Evolutionary conservation across 1,140 invertebrate species (phyloP), one percentile per base, ranked within the genome.

Genomic region (Elysia chlorotica): DNA sequence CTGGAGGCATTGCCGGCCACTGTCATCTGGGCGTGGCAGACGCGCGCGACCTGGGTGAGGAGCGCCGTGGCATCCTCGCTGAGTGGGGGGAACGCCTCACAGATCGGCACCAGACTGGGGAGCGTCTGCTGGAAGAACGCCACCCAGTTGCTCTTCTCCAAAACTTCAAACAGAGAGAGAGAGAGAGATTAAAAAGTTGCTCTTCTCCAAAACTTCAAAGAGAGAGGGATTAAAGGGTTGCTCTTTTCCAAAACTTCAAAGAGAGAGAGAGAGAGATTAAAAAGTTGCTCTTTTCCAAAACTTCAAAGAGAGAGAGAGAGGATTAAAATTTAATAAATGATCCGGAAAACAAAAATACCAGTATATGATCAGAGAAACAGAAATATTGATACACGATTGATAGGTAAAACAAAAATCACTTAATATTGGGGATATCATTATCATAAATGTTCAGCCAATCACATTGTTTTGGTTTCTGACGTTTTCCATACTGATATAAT

Each of bases 51-150:
- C 86, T 96, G 95, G 79, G 95, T 90, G 38, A 98, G 84, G 17
- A 99, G 89, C 25, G 92, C 92, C 0, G 94, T 92, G 6, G 94
- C 93, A 80, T 98, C 96, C 74, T 98, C 96, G 36, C 93, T 91
- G 2, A 98, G 89, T 1, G 95, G 94, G 30, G 97, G 97, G 87
- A 98, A 98, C 0, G 96, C 95, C 74, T 92, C 90, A 80, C 94
- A 95, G 76, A 98, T 94, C 48, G 93, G 88, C 1, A 95, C 93
- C 30, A 98, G 88, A 0, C 94, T 93, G 38, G 95, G 93, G 48
- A 98, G 85, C 5, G 95, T 91, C 21, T 93, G 92, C 77, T 93
- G 90, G 81, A 97, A 96, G 68, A 97, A 91, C 82, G 91, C 10
- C 93, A 89, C 36, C 69, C 69, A 71, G 76, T 93, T 91, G 65